These are phyloP conservation scores for Trilocha varians DNA, from an alignment of 2,888 invertebrate genomes.

Conservation along the genomic window DNA sequence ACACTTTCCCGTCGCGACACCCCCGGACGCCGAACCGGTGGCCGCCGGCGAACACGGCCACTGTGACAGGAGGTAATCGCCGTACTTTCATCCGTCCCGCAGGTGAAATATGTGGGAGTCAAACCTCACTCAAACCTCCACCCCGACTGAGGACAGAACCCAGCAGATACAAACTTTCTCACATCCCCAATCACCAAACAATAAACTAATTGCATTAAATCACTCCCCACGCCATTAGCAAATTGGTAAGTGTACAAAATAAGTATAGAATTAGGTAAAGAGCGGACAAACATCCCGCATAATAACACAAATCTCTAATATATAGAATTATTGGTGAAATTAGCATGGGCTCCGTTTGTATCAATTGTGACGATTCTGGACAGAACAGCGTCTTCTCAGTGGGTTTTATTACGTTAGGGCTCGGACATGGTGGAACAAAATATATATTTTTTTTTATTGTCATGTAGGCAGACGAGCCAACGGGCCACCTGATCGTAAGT, in stretches of 20 bases:
- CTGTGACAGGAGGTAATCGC: too few relatives aligned
- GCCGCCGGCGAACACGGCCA: too few relatives aligned
- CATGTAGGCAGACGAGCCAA: too few relatives aligned
- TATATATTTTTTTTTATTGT: neutral
- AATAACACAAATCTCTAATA: slow-evolving; percentile 30
- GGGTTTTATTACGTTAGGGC: slow-evolving; percentile 34
- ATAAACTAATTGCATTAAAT: neutral
- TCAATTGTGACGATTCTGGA: slow-evolving; percentile 36
- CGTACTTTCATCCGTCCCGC: too few relatives aligned
- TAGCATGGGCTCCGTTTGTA: slow-evolving; percentile 46
- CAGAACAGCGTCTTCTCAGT: slow-evolving; percentile 16
- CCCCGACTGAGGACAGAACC: too few relatives aligned
- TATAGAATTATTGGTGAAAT: slow-evolving; percentile 39
- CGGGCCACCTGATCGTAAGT: too few relatives aligned
- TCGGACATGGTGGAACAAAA: slow-evolving; percentile 7
- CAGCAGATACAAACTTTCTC: neutral
- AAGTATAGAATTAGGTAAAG: slow-evolving; percentile 32
- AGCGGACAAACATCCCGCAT: slow-evolving; percentile 62
- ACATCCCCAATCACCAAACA: neutral
- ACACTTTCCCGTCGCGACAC: too few relatives aligned
- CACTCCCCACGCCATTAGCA: slow-evolving; percentile 11
- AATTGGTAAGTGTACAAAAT: slow-evolving; percentile 28
- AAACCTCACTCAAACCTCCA: too few relatives aligned
- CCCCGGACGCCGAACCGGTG: too few relatives aligned
- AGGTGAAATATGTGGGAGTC: too few relatives aligned